Evolutionary conservation across 2,888 invertebrate species (phyloP).

Genomic region (Spodoptera picta): DNA sequence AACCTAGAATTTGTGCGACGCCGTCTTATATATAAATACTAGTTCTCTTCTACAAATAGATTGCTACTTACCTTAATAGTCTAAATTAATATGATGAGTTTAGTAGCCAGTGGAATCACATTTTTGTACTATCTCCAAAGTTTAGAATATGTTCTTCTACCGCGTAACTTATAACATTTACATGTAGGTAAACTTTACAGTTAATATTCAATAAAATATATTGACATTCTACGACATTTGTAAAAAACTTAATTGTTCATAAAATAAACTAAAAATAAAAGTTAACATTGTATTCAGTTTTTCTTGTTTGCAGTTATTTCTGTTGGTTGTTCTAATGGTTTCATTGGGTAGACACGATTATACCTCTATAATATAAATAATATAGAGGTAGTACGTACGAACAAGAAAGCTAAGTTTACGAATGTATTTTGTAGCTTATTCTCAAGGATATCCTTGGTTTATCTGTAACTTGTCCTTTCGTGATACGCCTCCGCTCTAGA

Average conservation of each 20-base stretch:
- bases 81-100: slow-evolving; percentile 28
- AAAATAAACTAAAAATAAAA: slow-evolving; percentile 1
- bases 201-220: too few relatives aligned
- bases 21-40: slow-evolving; percentile 42
- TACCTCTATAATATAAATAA: not conserved
- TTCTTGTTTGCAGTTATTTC: slow-evolving; percentile 1
- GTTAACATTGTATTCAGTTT: slow-evolving; percentile 4
- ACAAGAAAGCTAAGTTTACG: not conserved
- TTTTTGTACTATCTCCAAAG: not conserved
- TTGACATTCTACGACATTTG: not conserved
- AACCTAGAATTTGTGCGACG: slow-evolving; percentile 70
- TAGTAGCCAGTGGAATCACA: slow-evolving; percentile 13
- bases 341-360: not conserved
- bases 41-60: slow-evolving; percentile 36
- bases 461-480: slow-evolving; percentile 11
- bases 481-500: slow-evolving; percentile 14
- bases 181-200: too few relatives aligned
- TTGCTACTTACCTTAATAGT: slow-evolving; percentile 22
- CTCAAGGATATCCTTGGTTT: slow-evolving; percentile 3
- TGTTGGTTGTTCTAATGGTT: not conserved
- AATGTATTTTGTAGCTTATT: not conserved
- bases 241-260: not conserved
- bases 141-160: too few relatives aligned
- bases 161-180: too few relatives aligned
- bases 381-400: slow-evolving; percentile 1